Evolutionary conservation across 2,888 invertebrate genomes (phyloP).

Genomic region (Agriopis aurantiaria): DNA sequence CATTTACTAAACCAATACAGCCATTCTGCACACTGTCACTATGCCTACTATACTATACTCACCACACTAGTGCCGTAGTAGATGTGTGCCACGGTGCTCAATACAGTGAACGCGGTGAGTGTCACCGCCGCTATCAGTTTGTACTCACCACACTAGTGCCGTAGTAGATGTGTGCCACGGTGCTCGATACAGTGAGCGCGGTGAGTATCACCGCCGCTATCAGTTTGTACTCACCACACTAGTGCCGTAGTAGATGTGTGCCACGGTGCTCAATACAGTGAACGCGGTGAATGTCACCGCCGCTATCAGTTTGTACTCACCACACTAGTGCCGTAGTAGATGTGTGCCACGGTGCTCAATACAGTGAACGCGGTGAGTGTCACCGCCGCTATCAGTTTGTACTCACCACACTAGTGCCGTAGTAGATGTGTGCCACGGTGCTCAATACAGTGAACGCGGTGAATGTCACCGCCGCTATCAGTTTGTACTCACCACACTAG

Average conservation of each 20-base stretch:
- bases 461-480: slow-evolving; percentile 85
- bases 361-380: slow-evolving; percentile 91
- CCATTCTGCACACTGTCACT: too few species aligned
- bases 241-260: slow-evolving; percentile 97
- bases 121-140: slow-evolving; percentile 37
- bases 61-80: slow-evolving; percentile 97
- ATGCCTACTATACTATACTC: slow-evolving; percentile 71
- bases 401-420: slow-evolving; percentile 96
- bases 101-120: slow-evolving; percentile 85
- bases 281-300: slow-evolving; percentile 73
- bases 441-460: slow-evolving; percentile 90
- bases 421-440: slow-evolving; percentile 94
- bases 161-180: slow-evolving; percentile 95
- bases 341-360: slow-evolving; percentile 91
- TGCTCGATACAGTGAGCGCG: slow-evolving; percentile 89
- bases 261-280: slow-evolving; percentile 89
- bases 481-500: slow-evolving; percentile 91
- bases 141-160: slow-evolving; percentile 95
- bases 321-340: slow-evolving; percentile 97
- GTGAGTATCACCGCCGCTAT: slow-evolving; percentile 88
- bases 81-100: slow-evolving; percentile 92
- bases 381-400: slow-evolving; percentile 64
- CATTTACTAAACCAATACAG: too few species aligned
- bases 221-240: slow-evolving; percentile 90
- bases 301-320: slow-evolving; percentile 84